A percentile compares a stretch with the other conserved stretches of the same genome.
These are phyloP conservation scores for Blera fallax DNA, from an alignment of 2,888 invertebrate genomes.

Conservation along the genomic window DNA sequence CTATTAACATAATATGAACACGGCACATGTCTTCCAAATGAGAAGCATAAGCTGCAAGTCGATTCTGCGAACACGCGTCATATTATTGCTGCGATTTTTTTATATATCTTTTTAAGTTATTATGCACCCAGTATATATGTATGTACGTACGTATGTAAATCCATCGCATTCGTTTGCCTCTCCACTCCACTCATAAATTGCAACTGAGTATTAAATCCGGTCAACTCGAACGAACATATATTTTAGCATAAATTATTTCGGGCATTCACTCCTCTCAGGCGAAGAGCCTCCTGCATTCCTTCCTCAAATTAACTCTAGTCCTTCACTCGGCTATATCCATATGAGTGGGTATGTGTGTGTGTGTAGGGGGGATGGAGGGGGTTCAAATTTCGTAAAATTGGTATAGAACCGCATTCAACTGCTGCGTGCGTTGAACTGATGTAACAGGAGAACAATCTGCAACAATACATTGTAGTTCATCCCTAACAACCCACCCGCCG, in stretches of 20 bases:
- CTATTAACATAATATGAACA: no score
- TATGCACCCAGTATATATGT: neutral
- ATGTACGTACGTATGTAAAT: neutral
- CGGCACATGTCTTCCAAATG: no score
- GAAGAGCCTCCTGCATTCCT: conserved; percentile 45
- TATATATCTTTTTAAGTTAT: neutral
- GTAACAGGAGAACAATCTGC: conserved; percentile 66
- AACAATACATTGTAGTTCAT: conserved; percentile 61
- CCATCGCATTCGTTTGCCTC: neutral
- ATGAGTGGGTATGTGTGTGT: no score
- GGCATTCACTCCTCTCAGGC: conserved; percentile 56
- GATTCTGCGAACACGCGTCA: no score
- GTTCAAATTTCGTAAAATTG: conserved; percentile 63
- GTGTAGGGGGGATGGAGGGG: no score
- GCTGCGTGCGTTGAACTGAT: conserved; percentile 68
- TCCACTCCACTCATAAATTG: conserved; percentile 53
- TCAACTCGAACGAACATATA: conserved; percentile 64
- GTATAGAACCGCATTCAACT: conserved; percentile 61
- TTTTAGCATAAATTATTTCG: conserved; percentile 68
- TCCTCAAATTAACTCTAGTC: conserved; percentile 33
- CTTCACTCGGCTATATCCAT: neutral
- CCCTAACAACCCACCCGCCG: neutral
- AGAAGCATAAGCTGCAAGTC: no score
- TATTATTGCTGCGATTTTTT: neutral
- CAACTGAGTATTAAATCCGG: conserved; percentile 69